Evolutionary conservation across 2,888 invertebrate genomes (phyloP).

Genomic region (Netelia virgata): DNA sequence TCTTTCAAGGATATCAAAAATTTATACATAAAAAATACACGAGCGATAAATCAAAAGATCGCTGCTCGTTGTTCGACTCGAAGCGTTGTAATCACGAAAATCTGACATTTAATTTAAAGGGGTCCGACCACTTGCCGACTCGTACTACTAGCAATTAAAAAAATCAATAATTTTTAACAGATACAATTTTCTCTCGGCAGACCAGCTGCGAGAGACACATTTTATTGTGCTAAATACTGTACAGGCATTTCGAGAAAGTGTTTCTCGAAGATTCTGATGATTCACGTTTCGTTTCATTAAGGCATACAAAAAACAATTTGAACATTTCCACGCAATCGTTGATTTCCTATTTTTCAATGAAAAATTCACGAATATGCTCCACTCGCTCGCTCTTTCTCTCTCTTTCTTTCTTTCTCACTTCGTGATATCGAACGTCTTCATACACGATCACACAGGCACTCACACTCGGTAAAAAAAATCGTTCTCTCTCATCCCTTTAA

Average conservation of each 20-base stretch:
- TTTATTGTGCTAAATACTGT: slow-evolving; percentile 60
- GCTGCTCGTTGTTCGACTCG: no score
- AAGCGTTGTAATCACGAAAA: no score
- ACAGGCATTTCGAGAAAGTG: slow-evolving; percentile 41
- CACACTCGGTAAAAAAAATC: slow-evolving; percentile 20
- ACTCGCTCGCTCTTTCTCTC: slow-evolving; percentile 39
- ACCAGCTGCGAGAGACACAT: slow-evolving; percentile 51
- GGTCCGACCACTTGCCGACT: background rate
- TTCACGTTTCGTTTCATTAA: background rate
- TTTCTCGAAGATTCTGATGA: background rate
- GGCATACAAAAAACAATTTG: background rate
- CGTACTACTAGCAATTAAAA: slow-evolving; percentile 12
- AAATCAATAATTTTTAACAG: background rate
- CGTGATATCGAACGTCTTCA: background rate
- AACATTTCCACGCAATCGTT: background rate
- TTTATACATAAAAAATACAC: no score
- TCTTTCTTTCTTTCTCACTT: slow-evolving; percentile 14
- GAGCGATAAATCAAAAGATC: no score
- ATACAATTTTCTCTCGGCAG: slow-evolving; percentile 49
- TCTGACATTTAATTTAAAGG: background rate
- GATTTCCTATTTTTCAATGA: slow-evolving; percentile 4
- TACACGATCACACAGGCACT: background rate
- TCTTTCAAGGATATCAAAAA: no score
- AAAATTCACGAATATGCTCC: slow-evolving; percentile 6
- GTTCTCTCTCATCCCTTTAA: background rate